Conservation (phyloP, 1,140 invertebrate species). For the Lysiphlebus fabarum region DNA sequence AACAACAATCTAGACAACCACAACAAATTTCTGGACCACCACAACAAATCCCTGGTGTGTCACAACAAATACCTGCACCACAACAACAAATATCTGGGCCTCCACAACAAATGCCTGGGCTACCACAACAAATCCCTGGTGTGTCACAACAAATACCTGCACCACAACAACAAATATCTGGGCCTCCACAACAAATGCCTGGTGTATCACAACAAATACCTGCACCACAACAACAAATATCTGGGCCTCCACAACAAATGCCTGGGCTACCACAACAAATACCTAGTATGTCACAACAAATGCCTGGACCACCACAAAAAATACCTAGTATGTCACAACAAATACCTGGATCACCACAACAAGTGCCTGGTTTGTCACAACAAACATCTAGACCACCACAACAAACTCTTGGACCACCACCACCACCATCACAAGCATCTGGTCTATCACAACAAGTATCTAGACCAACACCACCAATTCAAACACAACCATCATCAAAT, state of each 20-base stretch:
- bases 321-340: not conserved
- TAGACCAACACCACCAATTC: not conserved
- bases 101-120: not conserved
- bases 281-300: not conserved
- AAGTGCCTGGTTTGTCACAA: too few relatives aligned
- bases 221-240: too few relatives aligned
- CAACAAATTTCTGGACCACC: conserved; percentile 6
- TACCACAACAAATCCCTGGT: conserved; percentile 1
- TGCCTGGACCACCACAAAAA: not conserved
- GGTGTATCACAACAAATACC: too few relatives aligned
- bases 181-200: not conserved
- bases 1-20: not conserved
- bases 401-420: not conserved
- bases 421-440: not conserved
- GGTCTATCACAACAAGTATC: not conserved
- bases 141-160: not conserved
- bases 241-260: not conserved
- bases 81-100: too few relatives aligned
- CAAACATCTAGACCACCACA: not conserved
- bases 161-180: too few relatives aligned
- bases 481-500: not conserved
- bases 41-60: conserved; percentile 3
- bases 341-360: too few relatives aligned
- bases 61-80: conserved; percentile 2
- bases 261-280: too few relatives aligned